Evolutionary conservation across 2,888 invertebrate genomes (phyloP), one percentile per base, ranked within the genome.

Genomic region (Danaus chrysippus): DNA sequence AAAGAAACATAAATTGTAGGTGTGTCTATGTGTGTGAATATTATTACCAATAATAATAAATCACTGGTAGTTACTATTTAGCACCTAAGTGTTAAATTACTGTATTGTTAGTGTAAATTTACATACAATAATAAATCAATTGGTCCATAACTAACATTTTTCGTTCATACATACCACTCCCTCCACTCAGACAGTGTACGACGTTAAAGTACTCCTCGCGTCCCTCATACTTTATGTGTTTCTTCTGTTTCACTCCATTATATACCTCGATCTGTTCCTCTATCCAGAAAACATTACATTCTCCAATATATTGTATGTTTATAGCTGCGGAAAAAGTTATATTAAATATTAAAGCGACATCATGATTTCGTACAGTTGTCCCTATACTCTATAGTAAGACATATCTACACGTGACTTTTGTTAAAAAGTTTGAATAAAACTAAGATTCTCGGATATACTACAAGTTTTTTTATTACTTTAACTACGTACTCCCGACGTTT

Each of bases 191-290:
- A 23, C 74, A 69, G 52, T 80, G 76, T 6, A 73, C 74, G 12
- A 68, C 59, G 56, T 83, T 78, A n/a, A 86, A 81, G 65, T 86
- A 88, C 57, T 81, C 76, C 66, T 87, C 85, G 13, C 67, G 66
- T 1, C 77, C 82, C 1, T 63, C 63, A 67, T 83, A 87, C 1
- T 75, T 70, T 11, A 82, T 68, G 0, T 68, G 54, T 52, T 65
- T 75, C 13, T 68, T 59, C 53, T 71, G 70, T 56, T 63, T 68
- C 1, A 71, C 60, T 11, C 79, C 81, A 43, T 76, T 71, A 46
- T 76, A 69, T 5, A 68, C 73, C 57, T 81, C 76, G 10, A 67
- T 68, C 61, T 85, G 79, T 8, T 56, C 62, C 57, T 87, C 87
- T 0, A 71, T 71, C 87, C 87, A 86, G 1, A 69, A 52, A 1